These are phyloP conservation scores for Falco naumanni DNA, from an alignment of 2,797 vertebrate species.

Conservation along the genomic window DNA sequence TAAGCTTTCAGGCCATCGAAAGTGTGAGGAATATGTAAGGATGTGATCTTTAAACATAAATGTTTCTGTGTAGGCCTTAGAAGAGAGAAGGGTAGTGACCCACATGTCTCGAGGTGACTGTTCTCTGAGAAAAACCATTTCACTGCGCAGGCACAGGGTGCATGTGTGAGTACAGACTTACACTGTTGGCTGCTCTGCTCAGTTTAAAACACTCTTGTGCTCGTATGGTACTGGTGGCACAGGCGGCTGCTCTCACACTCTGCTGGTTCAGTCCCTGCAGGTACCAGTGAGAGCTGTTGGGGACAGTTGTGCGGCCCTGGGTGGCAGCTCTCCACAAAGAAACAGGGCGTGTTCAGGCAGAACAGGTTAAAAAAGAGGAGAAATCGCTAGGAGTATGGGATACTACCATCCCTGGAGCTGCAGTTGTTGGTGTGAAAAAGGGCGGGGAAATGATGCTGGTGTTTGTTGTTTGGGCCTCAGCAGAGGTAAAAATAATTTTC, in stretches of 20 bases:
- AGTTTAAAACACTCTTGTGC: rapidly evolving
- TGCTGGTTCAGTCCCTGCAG: background rate
- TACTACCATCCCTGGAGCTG: rapidly evolving
- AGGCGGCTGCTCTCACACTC: rapidly evolving
- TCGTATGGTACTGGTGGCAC: background rate
- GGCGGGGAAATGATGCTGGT: background rate
- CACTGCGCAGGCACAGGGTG: rapidly evolving
- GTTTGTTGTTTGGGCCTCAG: background rate
- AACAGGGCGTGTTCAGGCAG: rapidly evolving
- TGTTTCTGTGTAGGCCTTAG: background rate
- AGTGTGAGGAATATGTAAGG: background rate
- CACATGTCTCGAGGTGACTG: rapidly evolving
- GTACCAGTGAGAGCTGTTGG: background rate
- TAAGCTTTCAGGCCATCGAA: background rate
- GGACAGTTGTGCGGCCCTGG: background rate
- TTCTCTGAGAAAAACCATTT: background rate
- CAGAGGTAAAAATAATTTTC: background rate
- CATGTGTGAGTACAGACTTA: background rate
- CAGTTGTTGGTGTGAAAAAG: background rate
- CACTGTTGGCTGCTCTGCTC: rapidly evolving
- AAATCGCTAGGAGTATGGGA: rapidly evolving
- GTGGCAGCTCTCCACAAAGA: background rate
- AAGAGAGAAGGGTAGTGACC: background rate
- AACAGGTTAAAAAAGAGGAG: background rate
- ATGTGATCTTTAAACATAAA: background rate